Base-by-base conservation (phyloP, 2,113 vertebrate species). In the Chloroceryle aenea region DNA sequence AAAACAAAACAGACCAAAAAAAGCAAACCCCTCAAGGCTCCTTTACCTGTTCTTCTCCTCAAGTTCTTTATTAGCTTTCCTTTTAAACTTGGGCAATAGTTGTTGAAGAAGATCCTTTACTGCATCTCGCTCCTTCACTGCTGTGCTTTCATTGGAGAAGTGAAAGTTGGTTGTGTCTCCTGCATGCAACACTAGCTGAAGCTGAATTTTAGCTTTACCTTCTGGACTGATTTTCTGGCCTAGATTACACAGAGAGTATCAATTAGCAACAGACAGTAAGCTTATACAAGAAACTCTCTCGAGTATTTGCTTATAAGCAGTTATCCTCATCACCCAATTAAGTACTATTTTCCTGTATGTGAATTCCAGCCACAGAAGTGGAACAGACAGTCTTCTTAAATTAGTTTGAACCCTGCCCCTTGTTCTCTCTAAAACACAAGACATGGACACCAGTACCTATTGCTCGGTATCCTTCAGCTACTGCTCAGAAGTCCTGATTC, bases 211-310 rank as follows among this genome's bases (percentile, higher is more conserved):
- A 83, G 99, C 98, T 98, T 99, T 99, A 76, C 99, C 99, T 95
- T 99, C 99, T 71, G 99, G 99, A 97, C 99, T 99, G 96, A 99
- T 99, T 98, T 99, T 99, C 98, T 99, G 99, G 98, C 99, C 99
- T 99, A 97, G 53, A 97, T 96, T 83, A 77, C 43, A 96, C 30
- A 96, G 83, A 95, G 52, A 91, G 59, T 43, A 80, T 63, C 91
- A 85, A 90, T 86, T 87, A 92, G 88, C 48, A 85, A 83, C 15
- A 90, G 82, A 96, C 61, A 86, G 76, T 61, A 80, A 82, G 71
- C 76, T 97, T 91, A 78, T 79, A 89, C 64, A 79, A 92, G 64
- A 90, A 96, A 95, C 73, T 77, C 91, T 71, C 73, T 42, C 34
- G 86, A 94, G 84, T 75, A 47, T 74, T 78, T 73, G 62, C 74